These are phyloP conservation scores for Corythornis vintsioides DNA, from an alignment of 2,113 vertebrate genomes.

Conservation along the genomic window DNA sequence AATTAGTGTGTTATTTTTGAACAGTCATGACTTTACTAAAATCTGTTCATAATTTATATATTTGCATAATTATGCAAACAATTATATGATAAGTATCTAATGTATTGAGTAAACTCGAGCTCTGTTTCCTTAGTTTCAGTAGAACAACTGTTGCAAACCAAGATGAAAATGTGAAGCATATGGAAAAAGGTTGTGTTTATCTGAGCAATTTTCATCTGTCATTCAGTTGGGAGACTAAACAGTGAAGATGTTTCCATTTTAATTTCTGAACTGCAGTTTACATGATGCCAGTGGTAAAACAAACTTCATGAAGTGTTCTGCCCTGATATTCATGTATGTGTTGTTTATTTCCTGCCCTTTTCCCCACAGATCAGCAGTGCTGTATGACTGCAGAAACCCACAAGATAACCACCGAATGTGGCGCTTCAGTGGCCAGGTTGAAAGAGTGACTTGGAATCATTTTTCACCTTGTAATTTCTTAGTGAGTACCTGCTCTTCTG, in stretches of 20 bases:
- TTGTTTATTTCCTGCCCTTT: background rate
- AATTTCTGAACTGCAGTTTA: background rate
- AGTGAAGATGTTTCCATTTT: background rate
- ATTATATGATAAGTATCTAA: background rate
- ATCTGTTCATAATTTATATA: background rate
- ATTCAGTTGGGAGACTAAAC: background rate
- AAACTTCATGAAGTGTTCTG: background rate
- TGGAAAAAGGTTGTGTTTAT: background rate
- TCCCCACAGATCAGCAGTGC: conserved; percentile 81
- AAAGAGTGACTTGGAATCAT: conserved; percentile 92
- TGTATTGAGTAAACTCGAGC: background rate
- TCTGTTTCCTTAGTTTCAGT: background rate
- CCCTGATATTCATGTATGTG: background rate
- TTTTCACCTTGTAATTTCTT: conserved; percentile 94
- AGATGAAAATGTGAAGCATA: background rate
- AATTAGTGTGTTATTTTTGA: background rate
- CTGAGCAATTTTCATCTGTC: background rate
- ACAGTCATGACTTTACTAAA: background rate
- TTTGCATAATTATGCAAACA: background rate
- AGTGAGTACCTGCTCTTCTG: conserved; percentile 68
- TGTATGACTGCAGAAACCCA: conserved; percentile 94
- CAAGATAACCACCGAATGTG: conserved; percentile 85
- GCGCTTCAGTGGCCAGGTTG: conserved; percentile 95
- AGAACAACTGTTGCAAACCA: background rate
- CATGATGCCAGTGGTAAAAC: background rate